These are phyloP conservation scores for Lasioglossum oenotherae DNA, from an alignment of 2,888 invertebrate genomes.

Conservation along the genomic window DNA sequence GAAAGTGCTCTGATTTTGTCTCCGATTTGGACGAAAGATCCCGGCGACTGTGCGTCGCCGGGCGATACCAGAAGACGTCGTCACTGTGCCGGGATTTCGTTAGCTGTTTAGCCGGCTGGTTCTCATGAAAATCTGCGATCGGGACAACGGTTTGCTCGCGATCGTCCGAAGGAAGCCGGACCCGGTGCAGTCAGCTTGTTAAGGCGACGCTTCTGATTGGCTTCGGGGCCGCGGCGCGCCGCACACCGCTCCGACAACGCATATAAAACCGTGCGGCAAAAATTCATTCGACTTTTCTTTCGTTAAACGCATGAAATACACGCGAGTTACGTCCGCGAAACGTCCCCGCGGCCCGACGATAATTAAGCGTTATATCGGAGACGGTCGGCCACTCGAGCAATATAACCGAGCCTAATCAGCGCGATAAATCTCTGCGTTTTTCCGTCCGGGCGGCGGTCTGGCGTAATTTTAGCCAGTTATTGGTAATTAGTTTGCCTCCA, in stretches of 20 bases:
- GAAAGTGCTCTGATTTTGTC: too few species aligned
- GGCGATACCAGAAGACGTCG: background rate
- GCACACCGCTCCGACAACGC: slow-evolving; percentile 4
- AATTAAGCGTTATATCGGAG: slow-evolving; percentile 51
- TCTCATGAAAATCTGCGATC: slow-evolving; percentile 41
- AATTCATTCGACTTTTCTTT: slow-evolving; percentile 21
- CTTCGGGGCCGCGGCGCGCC: slow-evolving; percentile 34
- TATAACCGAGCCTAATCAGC: slow-evolving; percentile 45
- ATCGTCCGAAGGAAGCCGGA: slow-evolving; percentile 14
- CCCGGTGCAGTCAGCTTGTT: slow-evolving; percentile 66
- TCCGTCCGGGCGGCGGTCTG: background rate
- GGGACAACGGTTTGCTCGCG: slow-evolving; percentile 21
- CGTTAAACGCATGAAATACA: slow-evolving; percentile 22
- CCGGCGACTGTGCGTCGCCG: background rate
- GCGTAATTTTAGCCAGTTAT: slow-evolving; percentile 24
- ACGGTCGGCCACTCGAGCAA: slow-evolving; percentile 25
- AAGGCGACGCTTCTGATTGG: slow-evolving; percentile 70
- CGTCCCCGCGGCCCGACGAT: slow-evolving; percentile 22
- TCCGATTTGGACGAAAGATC: too few species aligned
- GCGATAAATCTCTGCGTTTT: slow-evolving; percentile 33
- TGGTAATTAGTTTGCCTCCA: slow-evolving; percentile 42
- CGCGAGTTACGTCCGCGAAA: slow-evolving; percentile 28
- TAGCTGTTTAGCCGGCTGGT: slow-evolving; percentile 38
- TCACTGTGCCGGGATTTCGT: background rate
- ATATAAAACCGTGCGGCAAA: slow-evolving; percentile 11